Base-by-base conservation (phyloP, 2,888 invertebrate genomes). In the Thyatira batis region DNA sequence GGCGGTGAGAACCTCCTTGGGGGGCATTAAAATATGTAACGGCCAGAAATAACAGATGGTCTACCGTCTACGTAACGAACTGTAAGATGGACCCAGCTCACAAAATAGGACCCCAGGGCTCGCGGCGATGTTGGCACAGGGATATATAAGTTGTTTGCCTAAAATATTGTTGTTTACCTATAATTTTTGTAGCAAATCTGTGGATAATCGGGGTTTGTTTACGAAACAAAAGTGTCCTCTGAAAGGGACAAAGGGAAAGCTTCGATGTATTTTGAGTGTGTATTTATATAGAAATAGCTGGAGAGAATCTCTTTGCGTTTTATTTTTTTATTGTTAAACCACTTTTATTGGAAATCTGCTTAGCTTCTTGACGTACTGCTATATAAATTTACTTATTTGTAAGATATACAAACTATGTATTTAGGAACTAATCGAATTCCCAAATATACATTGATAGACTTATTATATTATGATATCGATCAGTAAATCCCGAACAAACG, bases 131-230 rank as follows among this genome's bases (percentile, higher is more conserved):
- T 87, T 85, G 79, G 85, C 87, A 81, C 76, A 80, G 82, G 85
- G 84, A 85, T 85, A 80, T 80, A 80, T 85, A 84, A 84, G 80
- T 84, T 89, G 87, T 89, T 89, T 89, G 84, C 80, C 72, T 80
- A 82, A 87, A 89, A 89, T 86, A 88, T 87, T 88, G 83, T 85
- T 91, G 86, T 90, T 91, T 90, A 84, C 83, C 80, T 85, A 87
- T 89, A 83, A 86, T 87, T 89, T 87, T 87, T 84, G 80, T 74
- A 71, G 70, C 76, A 87, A 88, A 89, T 90, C 87, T 84, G 79
- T 67, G 80, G 80, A 86, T 89, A 84, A 87, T 86, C 85, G 83
- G 76, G 73, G 72, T 76, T 76, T 87, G 84, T 86, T 87, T 87
- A 74, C 76, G 64, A 71, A 78, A 81, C 76, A 76, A 80, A 80